Base-by-base conservation (phyloP, 1,140 invertebrate genomes). In the Drosophila hydei region DNA sequence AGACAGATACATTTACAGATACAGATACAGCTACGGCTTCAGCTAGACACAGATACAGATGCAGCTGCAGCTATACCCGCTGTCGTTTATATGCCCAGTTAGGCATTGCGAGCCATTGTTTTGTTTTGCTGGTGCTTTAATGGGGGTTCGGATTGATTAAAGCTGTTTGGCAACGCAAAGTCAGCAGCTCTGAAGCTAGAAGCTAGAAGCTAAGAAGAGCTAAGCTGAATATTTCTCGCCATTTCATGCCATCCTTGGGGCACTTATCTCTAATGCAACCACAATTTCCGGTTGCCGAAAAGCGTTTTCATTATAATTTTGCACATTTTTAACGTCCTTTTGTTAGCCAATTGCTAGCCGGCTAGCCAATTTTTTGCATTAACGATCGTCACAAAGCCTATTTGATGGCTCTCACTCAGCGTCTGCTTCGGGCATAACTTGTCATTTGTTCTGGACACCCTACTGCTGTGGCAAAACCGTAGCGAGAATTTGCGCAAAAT, bases 221-320 rank as follows among this genome's bases (percentile, higher is more conserved):
- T 19, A 7, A 21, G 1, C 2, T 6, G 7, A 30, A 2, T 12
- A 7, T 14, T 30, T 51, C 11, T 23, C 12, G 21, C 23, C 47
- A 21, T 48, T 21, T 45, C n/a, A 4, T 19, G 14, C 11, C 47
- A 18, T 18, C 21, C 4, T 12, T 19, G 8, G 9, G n/a, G 47
- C 73, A 80, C 69, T 84, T 87, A 80, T 67, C 61, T 23, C 42
- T 74, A 80, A 84, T 74, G 65, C 36, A 40, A 36, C 81, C 83
- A 77, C 77, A 87, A 85, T 81, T 85, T 85, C 80, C 80, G 75
- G 59, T 87, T 68, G 52, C 61, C 73, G 68, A 62, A 84, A 83
- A 79, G 51, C 62, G 51, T 64, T 83, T 84, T 78, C 54, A 59
- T 69, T 67, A 67, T 52, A 70, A 71, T 77, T 84, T 74, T 63